These are phyloP conservation scores for Timandra comae DNA, from an alignment of 2,888 invertebrate species.

Conservation along the genomic window DNA sequence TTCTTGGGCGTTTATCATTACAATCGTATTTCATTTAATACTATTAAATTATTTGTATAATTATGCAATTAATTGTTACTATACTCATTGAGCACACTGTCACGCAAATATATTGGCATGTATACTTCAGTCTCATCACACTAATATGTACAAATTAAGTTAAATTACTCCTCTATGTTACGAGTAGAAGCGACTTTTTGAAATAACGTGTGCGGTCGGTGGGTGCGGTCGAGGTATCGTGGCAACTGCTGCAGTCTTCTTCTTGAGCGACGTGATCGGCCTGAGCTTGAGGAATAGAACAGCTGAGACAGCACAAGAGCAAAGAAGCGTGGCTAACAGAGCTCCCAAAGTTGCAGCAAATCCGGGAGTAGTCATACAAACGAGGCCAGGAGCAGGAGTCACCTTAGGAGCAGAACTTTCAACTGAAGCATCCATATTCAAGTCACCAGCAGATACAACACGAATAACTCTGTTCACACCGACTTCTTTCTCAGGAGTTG, in stretches of 20 bases:
- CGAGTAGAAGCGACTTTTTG: slow-evolving; percentile 83
- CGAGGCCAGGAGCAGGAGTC: slow-evolving; percentile 83
- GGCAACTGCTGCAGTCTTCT: slow-evolving; percentile 70
- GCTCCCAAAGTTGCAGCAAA: slow-evolving; percentile 91
- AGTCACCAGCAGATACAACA: slow-evolving; percentile 93
- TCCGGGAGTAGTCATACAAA: slow-evolving; percentile 96
- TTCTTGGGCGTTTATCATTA: slow-evolving; percentile 27
- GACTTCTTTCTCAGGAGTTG: slow-evolving; percentile 85
- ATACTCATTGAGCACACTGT: slow-evolving; percentile 52
- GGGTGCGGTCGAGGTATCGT: slow-evolving; percentile 68
- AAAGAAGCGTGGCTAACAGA: slow-evolving; percentile 86
- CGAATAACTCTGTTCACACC: slow-evolving; percentile 92
- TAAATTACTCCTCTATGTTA: slow-evolving; percentile 64
- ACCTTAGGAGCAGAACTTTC: slow-evolving; percentile 77
- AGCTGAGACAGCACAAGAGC: slow-evolving; percentile 91
- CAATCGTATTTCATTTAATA: slow-evolving; percentile 26
- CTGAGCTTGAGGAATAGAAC: slow-evolving; percentile 89
- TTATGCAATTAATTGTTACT: neutral
- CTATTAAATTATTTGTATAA: slow-evolving; percentile 11
- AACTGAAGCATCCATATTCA: slow-evolving; percentile 87
- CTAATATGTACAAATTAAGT: slow-evolving; percentile 73
- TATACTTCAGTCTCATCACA: slow-evolving; percentile 75
- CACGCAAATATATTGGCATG: slow-evolving; percentile 61
- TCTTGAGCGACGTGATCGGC: slow-evolving; percentile 78
- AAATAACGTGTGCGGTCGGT: slow-evolving; percentile 62